Conservation (phyloP, 2,113 vertebrate species). For the Pseudolaguvia tuberculata region DNA sequence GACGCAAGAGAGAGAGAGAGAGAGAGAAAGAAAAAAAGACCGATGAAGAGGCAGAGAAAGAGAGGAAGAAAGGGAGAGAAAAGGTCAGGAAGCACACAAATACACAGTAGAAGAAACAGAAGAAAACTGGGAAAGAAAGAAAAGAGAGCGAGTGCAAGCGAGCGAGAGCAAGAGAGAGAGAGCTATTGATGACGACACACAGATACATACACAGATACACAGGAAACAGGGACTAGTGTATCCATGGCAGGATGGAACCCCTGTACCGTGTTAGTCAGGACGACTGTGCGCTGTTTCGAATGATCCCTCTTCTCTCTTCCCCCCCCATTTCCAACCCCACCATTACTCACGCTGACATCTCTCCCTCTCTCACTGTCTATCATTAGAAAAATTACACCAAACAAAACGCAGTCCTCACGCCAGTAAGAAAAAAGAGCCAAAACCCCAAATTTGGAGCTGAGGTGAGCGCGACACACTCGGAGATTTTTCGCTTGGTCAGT, state of each 20-base stretch:
- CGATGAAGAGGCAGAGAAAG: background rate
- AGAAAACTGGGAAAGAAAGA: no score
- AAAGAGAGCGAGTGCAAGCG: no score
- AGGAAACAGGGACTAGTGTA: background rate
- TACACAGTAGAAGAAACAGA: no score
- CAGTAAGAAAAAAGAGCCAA: background rate
- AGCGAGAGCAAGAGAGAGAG: no score
- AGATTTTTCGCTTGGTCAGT: conserved; percentile 23
- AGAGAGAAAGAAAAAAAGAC: background rate
- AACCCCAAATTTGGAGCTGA: conserved; percentile 8
- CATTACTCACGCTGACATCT: conserved; percentile 11
- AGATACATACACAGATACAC: no score
- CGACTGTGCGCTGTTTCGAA: background rate
- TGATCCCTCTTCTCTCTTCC: background rate
- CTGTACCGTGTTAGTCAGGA: background rate
- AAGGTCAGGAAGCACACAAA: no score
- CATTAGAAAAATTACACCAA: conserved; percentile 32
- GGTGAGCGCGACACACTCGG: background rate
- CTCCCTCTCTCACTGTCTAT: conserved; percentile 13
- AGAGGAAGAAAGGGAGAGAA: no score
- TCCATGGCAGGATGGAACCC: background rate
- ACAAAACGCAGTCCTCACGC: background rate
- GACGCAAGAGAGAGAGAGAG: background rate
- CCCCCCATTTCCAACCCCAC: no score
- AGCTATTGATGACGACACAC: no score